Conservation (phyloP, 1,140 invertebrate species). For the Drosophila lacteicornis region DNA sequence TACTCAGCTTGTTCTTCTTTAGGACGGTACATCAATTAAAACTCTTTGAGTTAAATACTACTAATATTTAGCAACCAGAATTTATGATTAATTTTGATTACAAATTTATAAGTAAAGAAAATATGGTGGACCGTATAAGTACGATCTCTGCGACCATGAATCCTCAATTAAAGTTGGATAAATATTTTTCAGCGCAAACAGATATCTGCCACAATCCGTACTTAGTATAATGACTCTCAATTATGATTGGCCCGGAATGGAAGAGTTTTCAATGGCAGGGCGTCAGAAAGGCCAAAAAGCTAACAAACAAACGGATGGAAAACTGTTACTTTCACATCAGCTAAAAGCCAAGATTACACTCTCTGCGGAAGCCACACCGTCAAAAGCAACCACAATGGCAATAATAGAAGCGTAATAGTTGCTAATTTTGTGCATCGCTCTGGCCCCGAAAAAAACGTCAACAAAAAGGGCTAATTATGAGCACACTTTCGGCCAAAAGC, state of each 20-base stretch:
- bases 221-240: slow-evolving; percentile 42
- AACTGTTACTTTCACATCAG: slow-evolving; percentile 77
- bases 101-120: too few species aligned
- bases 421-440: slow-evolving; percentile 71
- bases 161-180: slow-evolving; percentile 25
- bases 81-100: too few species aligned
- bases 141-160: too few species aligned
- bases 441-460: slow-evolving; percentile 51
- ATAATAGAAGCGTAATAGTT: slow-evolving; percentile 76
- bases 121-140: background rate
- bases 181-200: slow-evolving; percentile 34
- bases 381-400: slow-evolving; percentile 27
- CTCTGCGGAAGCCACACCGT: slow-evolving; percentile 21
- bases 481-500: slow-evolving; percentile 68
- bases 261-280: slow-evolving; percentile 30
- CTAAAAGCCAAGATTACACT: slow-evolving; percentile 62
- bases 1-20: background rate
- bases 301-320: slow-evolving; percentile 31
- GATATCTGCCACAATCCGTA: slow-evolving; percentile 16
- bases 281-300: slow-evolving; percentile 26
- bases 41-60: background rate
- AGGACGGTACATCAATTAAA: background rate
- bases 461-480: slow-evolving; percentile 80
- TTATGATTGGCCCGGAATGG: slow-evolving; percentile 23
- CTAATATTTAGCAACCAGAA: background rate